Base-by-base conservation (phyloP, 2,113 vertebrate genomes). In the Corvus cornix region DNA sequence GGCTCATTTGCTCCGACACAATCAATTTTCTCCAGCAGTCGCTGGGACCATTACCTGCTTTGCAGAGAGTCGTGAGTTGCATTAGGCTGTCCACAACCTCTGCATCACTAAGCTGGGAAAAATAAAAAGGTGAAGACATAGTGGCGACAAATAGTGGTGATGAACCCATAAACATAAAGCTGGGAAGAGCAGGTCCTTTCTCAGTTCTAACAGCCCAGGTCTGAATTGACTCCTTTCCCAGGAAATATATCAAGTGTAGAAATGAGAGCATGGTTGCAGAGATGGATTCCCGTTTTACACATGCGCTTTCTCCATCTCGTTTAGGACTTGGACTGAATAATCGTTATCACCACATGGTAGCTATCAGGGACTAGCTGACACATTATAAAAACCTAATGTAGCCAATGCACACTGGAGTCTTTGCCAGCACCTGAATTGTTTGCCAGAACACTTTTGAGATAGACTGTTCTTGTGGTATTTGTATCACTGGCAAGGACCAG, bases 1-100 rank as follows among this genome's bases (percentile, higher is more conserved):
- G 41, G 58, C 92, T 97, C 95, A 95, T 97, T 96, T 59, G 16
- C 88, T 97, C 87, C 43, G 72, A 97, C 96, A 97, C 90, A 94
- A 96, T 95, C 96, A 74, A 95, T 97, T 96, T 97, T 97, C 89
- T 96, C 84, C 78, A 80, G 87, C 8, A 8, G 79, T 94, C 30
- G 6, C 94, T 92, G 78, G 15, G 46, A 93, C 69, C 88, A 87
- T 96, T 96, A 95, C 80, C 92, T 92, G 74, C 84, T 95, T 95
- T 75, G 90, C 23, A 86, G 87, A 95, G 59, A 92, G 63, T 31
- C 31, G 43, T 46, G 18, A 95, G 78, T 92, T 96, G 82, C 30
- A 30, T 87, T 78, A 56, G 68, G 76, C 48, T 95, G 87, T 97
- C 85, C 60, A 46, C 81, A 94, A 92, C 37, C 55, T 84, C 67